phyloP scores from a whole-genome alignment of 1,140 invertebrate species.

The Trachelipus rathkii region DNA sequence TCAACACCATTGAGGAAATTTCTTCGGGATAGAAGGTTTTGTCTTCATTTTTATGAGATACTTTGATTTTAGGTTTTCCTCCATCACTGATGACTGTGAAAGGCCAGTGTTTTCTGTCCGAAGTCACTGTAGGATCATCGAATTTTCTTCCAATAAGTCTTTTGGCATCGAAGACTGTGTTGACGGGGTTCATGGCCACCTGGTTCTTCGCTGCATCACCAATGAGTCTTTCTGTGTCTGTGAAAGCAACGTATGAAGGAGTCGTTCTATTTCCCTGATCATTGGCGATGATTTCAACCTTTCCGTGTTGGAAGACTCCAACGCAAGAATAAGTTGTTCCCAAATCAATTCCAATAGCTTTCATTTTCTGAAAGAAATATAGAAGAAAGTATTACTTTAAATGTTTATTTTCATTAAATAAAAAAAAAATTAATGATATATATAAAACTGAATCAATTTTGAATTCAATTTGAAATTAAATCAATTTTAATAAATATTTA shows the following conservation, averaged over 20 bases:
- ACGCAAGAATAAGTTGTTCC: conserved; percentile 71
- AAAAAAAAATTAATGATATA: no score
- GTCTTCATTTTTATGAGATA: conserved; percentile 75
- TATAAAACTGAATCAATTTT: no score
- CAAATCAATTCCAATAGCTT: conserved; percentile 21
- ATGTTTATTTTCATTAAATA: no score
- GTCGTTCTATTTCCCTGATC: conserved; percentile 61
- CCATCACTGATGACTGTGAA: conserved; percentile 83
- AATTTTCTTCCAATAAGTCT: conserved; percentile 90
- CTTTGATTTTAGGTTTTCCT: conserved; percentile 65
- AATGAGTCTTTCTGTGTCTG: conserved; percentile 59
- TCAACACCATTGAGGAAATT: conserved; percentile 78
- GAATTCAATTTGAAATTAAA: no score
- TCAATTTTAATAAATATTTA: no score
- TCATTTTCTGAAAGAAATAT: not conserved
- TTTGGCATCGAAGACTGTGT: conserved; percentile 81
- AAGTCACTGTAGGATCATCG: conserved; percentile 81
- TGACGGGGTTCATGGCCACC: conserved; percentile 88
- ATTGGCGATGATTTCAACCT: conserved; percentile 57
- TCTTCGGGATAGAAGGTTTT: conserved; percentile 81
- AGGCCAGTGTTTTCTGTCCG: conserved; percentile 96
- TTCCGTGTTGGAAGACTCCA: conserved; percentile 76
- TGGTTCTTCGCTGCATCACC: conserved; percentile 69
- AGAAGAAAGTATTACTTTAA: not conserved
- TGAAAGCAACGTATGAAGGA: conserved; percentile 60